Evolutionary conservation across 2,797 vertebrate genomes (phyloP).

Genomic region (Saxicola maurus): DNA sequence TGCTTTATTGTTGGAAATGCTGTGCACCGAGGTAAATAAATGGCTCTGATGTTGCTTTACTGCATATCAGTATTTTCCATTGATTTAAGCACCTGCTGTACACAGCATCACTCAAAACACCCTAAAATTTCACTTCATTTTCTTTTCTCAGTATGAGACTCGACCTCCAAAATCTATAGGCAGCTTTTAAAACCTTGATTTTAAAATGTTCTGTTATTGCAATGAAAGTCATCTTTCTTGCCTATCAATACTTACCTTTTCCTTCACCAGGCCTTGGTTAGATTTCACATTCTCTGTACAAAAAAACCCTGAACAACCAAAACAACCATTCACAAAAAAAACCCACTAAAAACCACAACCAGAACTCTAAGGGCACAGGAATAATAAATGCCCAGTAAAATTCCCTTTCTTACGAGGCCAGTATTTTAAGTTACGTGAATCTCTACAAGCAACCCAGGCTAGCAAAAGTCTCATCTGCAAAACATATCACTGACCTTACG

Average conservation of each 20-base stretch:
- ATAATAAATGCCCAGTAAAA: background rate
- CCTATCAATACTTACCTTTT: background rate
- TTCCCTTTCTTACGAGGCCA: background rate
- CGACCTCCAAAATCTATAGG: background rate
- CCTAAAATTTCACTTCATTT: background rate
- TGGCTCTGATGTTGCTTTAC: background rate
- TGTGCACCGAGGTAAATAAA: accelerated
- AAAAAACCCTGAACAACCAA: background rate
- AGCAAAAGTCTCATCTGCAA: background rate
- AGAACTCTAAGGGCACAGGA: background rate
- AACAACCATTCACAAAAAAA: background rate
- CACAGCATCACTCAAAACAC: background rate
- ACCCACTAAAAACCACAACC: background rate
- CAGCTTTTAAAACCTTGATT: background rate
- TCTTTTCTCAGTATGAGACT: background rate
- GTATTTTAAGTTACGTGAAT: background rate
- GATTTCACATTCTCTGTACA: background rate
- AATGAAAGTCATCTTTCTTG: background rate
- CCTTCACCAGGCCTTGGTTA: background rate
- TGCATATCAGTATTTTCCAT: background rate
- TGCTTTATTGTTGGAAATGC: background rate
- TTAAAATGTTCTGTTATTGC: background rate
- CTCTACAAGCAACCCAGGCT: background rate
- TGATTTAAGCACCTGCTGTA: background rate
- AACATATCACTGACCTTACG: background rate